These are phyloP conservation scores for Xanthia icteritia DNA, from an alignment of 2,888 invertebrate species.

Conservation along the genomic window DNA sequence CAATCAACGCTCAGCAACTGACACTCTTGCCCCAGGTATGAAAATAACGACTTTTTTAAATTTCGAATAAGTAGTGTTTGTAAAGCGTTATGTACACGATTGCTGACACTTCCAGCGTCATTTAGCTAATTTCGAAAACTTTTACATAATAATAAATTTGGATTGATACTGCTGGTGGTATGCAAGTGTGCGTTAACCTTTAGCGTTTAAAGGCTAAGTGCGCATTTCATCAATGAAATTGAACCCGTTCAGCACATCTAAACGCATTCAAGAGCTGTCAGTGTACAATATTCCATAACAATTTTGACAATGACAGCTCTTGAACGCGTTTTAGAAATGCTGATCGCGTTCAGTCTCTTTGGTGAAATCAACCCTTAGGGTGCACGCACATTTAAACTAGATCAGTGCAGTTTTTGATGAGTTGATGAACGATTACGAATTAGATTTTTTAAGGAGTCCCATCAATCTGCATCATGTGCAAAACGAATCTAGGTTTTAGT, in stretches of 20 bases:
- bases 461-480: background rate
- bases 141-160: background rate
- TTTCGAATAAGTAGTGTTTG: background rate
- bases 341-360: too few species aligned
- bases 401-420: background rate
- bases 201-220: background rate
- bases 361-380: background rate
- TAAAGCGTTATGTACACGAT: conserved; percentile 33
- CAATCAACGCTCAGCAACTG: conserved; percentile 90
- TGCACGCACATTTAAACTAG: conserved; percentile 25
- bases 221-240: too few species aligned
- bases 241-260: too few species aligned
- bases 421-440: background rate
- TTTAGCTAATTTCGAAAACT: background rate
- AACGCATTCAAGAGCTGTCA: too few species aligned
- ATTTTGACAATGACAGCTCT: too few species aligned
- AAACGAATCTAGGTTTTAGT: background rate
- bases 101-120: conserved; percentile 9
- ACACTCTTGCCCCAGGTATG: conserved; percentile 93
- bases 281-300: too few species aligned
- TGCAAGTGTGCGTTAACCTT: conserved; percentile 30
- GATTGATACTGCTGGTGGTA: conserved; percentile 3
- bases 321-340: too few species aligned
- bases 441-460: background rate
- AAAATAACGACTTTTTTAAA: background rate